Percentiles rank a stretch among this genome's conserved stretches.
Evolutionary conservation across 2,888 invertebrate species (phyloP).

Genomic region (Lasioglossum oenotherae): DNA sequence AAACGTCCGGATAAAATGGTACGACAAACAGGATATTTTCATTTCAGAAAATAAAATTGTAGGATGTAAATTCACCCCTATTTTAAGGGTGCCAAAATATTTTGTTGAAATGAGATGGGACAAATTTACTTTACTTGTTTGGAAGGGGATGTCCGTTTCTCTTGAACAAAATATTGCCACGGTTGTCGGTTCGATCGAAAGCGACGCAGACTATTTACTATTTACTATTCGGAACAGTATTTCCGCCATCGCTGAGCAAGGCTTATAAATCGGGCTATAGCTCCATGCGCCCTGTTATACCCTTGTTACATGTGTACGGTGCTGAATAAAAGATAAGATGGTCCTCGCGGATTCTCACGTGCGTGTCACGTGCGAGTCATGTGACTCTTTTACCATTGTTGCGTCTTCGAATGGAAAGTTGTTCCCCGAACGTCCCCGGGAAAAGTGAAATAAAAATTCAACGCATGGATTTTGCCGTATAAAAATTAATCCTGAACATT

Average conservation of each 20-base stretch:
- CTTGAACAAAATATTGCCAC: not conserved
- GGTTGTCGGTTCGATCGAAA: not conserved
- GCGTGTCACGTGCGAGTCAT: slow-evolving; percentile 16
- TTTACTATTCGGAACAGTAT: not conserved
- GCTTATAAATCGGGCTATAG: slow-evolving; percentile 23
- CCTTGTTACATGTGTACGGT: not conserved
- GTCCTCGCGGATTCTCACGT: slow-evolving; percentile 11
- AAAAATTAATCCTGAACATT: not conserved
- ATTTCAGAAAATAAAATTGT: no score
- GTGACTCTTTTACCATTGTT: slow-evolving; percentile 6
- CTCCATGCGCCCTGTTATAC: not conserved
- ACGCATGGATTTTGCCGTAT: not conserved
- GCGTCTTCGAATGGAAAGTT: not conserved
- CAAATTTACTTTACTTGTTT: not conserved
- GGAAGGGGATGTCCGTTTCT: not conserved
- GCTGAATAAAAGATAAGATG: slow-evolving; percentile 24
- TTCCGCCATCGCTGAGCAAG: not conserved
- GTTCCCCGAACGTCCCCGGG: not conserved
- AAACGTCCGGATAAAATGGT: no score
- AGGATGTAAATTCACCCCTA: no score
- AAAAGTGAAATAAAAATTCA: not conserved
- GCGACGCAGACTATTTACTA: not conserved
- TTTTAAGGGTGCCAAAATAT: not conserved
- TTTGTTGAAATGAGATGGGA: not conserved
- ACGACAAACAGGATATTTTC: no score